Base-by-base conservation (phyloP, 2,888 invertebrate genomes). In the Hirtodrosophila alboralis region DNA sequence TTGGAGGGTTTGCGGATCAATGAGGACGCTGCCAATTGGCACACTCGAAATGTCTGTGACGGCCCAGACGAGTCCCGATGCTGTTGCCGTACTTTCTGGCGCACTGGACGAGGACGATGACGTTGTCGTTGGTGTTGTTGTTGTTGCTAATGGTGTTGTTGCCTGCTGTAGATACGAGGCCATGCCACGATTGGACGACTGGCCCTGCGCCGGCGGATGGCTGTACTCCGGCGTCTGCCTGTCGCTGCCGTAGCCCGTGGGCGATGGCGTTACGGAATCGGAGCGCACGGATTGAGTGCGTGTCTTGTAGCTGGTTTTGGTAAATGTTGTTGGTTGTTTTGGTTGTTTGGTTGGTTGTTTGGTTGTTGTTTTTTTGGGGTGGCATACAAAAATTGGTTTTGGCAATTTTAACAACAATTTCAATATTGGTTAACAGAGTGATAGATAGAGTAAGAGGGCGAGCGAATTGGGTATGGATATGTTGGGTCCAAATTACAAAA, bases 21-120 rank as follows among this genome's bases (percentile, higher is more conserved):
- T 96, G 81, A 97, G 95, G 80, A 97, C 92, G 78, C 96, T 96
- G 61, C 97, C 97, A 52, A 94, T 92, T 44, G 97, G 97, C 61
- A 97, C 96, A 70, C 94, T 94, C 33, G 95, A 93, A 90, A 96
- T 93, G 91, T 95, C 96, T 26, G 96, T 95, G 47, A 97, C 96
- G 44, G 96, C 96, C 96, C 97, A 97, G 89, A 96, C 94, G 40
- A 95, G 93, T 83, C 90, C 90, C 77, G 89, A 81, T 52, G 84
- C 56, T 43, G 74, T 44, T 60, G 73, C 49, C 60, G 74, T 37
- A n/a, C n/a, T n/a, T 27, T 77, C 81, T 65, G 75, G 53, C 31
- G 72, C 56, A 54, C 36, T 60, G 66, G 66, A 54, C 36, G n/a
- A n/a, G n/a, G n/a, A n/a, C n/a, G n/a, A n/a, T n/a, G n/a, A n/a